A percentile compares a stretch with the other conserved stretches of the same genome.
Evolutionary conservation across 2,797 vertebrate genomes (phyloP).

Genomic region (Cynodonichthys magdalenae): DNA sequence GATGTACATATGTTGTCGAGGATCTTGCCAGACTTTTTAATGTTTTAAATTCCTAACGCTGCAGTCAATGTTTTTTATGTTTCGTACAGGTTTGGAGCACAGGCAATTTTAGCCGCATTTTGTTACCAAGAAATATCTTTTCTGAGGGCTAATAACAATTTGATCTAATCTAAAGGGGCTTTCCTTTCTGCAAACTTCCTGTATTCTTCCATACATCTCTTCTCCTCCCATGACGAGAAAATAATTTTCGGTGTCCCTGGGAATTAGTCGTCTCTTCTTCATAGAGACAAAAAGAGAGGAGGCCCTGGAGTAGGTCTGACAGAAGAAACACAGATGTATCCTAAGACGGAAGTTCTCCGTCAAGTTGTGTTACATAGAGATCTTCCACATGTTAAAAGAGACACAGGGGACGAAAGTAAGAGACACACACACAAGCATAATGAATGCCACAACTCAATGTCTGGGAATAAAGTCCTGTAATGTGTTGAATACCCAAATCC

Average conservation of each 20-base stretch:
- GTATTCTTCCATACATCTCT: not conserved
- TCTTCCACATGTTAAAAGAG: not conserved
- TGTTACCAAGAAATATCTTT: too few species aligned
- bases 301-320: not conserved
- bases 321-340: not conserved
- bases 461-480: too few species aligned
- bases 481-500: too few species aligned
- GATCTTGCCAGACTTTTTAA: conserved; percentile 25
- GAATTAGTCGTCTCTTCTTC: not conserved
- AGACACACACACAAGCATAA: too few species aligned
- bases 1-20: conserved; percentile 21
- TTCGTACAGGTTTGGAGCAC: too few species aligned
- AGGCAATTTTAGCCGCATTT: too few species aligned
- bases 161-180: too few species aligned
- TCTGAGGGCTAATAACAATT: too few species aligned
- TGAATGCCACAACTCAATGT: too few species aligned
- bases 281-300: not conserved
- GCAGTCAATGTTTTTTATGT: too few species aligned
- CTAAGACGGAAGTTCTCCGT: not conserved
- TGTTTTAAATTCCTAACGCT: conserved; percentile 2
- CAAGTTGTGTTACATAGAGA: not conserved
- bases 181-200: not conserved
- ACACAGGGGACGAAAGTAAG: not conserved
- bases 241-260: not conserved
- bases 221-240: too few species aligned